phyloP scores from a whole-genome alignment of 2,888 invertebrate species.

The Unio delphinus region DNA sequence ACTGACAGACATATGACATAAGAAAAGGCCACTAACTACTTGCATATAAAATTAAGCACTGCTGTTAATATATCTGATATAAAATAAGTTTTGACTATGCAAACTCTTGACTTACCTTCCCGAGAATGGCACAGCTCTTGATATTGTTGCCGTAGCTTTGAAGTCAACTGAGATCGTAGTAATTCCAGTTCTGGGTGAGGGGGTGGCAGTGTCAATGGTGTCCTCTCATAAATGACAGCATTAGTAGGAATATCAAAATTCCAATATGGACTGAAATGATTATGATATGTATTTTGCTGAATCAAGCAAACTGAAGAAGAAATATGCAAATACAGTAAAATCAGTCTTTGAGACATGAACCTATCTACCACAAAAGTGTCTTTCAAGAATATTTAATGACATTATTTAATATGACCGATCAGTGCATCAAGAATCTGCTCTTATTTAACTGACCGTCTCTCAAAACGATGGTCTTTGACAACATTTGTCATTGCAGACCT shows the following conservation, averaged over 20 bases:
- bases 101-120: constrained; percentile 59
- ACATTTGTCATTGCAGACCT: too few species aligned
- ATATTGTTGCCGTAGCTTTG: constrained; percentile 90
- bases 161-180: constrained; percentile 85
- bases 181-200: constrained; percentile 95
- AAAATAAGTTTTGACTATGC: too few species aligned
- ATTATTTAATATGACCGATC: too few species aligned
- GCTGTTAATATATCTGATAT: too few species aligned
- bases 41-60: too few species aligned
- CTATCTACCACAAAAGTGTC: background rate
- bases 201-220: constrained; percentile 87
- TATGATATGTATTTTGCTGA: background rate
- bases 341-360: background rate
- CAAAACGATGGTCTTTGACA: too few species aligned
- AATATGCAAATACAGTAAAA: background rate
- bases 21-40: too few species aligned
- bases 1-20: too few species aligned
- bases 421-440: too few species aligned
- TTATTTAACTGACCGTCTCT: too few species aligned
- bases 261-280: constrained; percentile 76
- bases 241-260: constrained; percentile 94
- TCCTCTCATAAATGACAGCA: constrained; percentile 89
- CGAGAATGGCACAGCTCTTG: constrained; percentile 94
- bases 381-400: background rate
- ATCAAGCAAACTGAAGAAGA: background rate